A percentile compares a stretch with the other conserved stretches of the same genome.
Evolutionary conservation across 2,888 invertebrate species (phyloP).

Genomic region (Smittia sp.): DNA sequence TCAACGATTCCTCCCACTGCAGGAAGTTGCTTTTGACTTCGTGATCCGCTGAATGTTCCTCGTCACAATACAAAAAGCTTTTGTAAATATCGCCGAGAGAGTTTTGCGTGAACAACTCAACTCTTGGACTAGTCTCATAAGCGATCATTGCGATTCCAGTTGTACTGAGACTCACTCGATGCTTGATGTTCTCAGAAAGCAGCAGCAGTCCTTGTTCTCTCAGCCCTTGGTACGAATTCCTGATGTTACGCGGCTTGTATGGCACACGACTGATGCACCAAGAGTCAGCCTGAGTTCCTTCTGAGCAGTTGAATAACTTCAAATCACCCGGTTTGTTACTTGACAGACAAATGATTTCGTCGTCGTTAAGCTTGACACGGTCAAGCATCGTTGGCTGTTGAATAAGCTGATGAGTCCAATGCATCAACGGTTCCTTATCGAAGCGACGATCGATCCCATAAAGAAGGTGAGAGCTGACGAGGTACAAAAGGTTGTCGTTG

Average conservation of each 20-base stretch:
- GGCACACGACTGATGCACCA: background rate
- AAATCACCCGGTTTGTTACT: conserved; percentile 10
- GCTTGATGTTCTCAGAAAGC: background rate
- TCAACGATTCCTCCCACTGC: background rate
- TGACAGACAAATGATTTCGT: conserved; percentile 28
- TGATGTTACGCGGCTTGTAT: background rate
- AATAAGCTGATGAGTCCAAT: conserved; percentile 19
- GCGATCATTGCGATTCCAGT: background rate
- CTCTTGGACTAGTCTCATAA: no score
- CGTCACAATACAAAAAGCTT: background rate
- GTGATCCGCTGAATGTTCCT: background rate
- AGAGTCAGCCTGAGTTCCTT: background rate
- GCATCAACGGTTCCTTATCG: background rate
- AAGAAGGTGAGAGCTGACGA: background rate
- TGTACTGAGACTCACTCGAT: background rate
- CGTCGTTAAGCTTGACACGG: background rate
- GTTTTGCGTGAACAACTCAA: conserved; percentile 22
- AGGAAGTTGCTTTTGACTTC: background rate
- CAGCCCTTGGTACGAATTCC: background rate
- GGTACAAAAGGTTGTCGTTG: background rate
- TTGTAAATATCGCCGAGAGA: conserved; percentile 4
- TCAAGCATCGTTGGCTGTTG: conserved; percentile 1
- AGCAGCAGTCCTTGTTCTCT: conserved; percentile 1
- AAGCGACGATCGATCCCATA: conserved; percentile 4
- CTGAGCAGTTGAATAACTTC: conserved; percentile 3